Evolutionary conservation across 2,113 vertebrate genomes (phyloP).

Genomic region (Lagenorhynchus albirostris): DNA sequence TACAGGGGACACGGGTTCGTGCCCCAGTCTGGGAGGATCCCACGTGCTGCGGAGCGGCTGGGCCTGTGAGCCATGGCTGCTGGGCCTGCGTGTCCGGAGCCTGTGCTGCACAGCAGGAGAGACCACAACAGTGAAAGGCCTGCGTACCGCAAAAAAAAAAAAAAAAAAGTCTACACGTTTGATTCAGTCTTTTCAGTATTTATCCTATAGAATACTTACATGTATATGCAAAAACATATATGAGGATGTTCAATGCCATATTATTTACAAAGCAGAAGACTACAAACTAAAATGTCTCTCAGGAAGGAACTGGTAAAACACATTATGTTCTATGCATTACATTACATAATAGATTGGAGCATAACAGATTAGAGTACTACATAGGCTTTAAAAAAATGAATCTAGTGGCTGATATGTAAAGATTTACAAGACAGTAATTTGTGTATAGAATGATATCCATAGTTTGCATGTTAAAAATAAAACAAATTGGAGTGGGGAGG

Average conservation of each 20-base stretch:
- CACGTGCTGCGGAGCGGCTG: too few relatives aligned
- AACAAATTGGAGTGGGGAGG: neutral
- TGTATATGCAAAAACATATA: neutral
- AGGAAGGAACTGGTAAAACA: neutral
- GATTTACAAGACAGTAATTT: neutral
- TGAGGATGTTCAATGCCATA: neutral
- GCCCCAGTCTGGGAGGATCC: too few relatives aligned
- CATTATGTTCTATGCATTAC: neutral
- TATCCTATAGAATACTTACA: neutral
- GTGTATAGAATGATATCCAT: neutral
- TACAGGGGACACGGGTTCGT: too few relatives aligned
- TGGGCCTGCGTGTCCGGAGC: too few relatives aligned
- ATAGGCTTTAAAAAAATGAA: neutral
- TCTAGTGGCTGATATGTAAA: neutral
- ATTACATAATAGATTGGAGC: neutral
- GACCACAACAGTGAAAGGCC: too few relatives aligned
- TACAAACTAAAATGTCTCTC: neutral
- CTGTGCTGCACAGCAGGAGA: too few relatives aligned
- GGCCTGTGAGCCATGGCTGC: too few relatives aligned
- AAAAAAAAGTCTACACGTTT: neutral
- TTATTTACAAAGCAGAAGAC: conserved; percentile 1
- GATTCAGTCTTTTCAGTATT: neutral
- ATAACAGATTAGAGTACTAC: neutral
- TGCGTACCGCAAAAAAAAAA: too few relatives aligned
- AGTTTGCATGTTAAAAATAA: neutral